These are phyloP conservation scores for Stegostoma tigrinum DNA, from an alignment of 2,113 vertebrate genomes.

Conservation along the genomic window DNA sequence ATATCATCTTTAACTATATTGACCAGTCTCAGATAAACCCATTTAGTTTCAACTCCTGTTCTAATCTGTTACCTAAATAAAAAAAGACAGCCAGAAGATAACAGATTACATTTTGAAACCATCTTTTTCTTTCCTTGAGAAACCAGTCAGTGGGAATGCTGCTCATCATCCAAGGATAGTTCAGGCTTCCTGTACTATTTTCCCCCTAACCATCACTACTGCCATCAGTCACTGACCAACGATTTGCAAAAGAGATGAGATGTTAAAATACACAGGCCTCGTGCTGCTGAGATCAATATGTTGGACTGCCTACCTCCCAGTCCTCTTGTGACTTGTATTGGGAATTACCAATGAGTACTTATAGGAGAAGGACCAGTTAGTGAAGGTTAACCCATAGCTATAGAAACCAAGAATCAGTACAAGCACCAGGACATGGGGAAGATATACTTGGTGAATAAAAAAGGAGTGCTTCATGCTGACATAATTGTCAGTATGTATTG, in stretches of 20 bases:
- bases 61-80: neutral
- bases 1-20: neutral
- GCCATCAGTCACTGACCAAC: neutral
- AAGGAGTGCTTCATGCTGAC: neutral
- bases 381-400: neutral
- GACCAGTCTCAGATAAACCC: neutral
- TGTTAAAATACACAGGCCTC: neutral
- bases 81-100: neutral
- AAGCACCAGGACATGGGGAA: neutral
- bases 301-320: neutral
- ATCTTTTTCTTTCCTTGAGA: neutral
- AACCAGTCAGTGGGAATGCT: neutral
- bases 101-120: neutral
- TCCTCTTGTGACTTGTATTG: neutral
- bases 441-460: neutral
- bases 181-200: neutral
- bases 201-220: neutral
- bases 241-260: neutral
- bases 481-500: neutral
- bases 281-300: neutral
- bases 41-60: neutral
- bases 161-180: neutral
- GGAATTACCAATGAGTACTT: neutral
- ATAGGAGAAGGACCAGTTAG: neutral
- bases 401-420: neutral